Percentiles rank a stretch among this genome's conserved stretches.
Conservation (phyloP, 2,888 invertebrate genomes). For the Eupithecia insigniata region DNA sequence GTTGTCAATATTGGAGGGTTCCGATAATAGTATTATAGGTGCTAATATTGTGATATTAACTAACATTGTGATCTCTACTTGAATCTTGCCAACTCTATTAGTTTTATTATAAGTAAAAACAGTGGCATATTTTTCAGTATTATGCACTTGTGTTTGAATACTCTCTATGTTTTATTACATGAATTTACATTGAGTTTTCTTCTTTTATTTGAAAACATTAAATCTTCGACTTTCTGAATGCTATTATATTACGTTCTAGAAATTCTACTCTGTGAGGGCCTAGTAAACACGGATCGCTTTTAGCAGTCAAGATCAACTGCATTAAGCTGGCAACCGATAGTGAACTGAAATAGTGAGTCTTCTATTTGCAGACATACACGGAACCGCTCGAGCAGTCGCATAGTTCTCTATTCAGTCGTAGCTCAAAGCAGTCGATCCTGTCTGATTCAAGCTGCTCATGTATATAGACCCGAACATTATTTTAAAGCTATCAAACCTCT, state of each 20-base stretch:
- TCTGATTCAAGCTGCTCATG: too few species aligned
- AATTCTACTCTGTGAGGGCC: neutral
- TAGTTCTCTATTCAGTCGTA: too few species aligned
- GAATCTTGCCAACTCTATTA: conserved; percentile 62
- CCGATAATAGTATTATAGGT: neutral
- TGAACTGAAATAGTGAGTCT: too few species aligned
- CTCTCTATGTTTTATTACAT: conserved; percentile 56
- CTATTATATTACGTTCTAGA: neutral
- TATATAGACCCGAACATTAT: too few species aligned
- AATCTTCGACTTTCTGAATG: neutral
- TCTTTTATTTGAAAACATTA: conserved; percentile 6
- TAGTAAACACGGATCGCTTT: too few species aligned
- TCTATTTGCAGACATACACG: too few species aligned
- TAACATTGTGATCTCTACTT: conserved; percentile 66
- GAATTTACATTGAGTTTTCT: conserved; percentile 15
- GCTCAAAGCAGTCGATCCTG: too few species aligned
- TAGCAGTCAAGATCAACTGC: too few species aligned
- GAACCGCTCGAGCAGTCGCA: too few species aligned
- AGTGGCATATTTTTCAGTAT: conserved; percentile 56
- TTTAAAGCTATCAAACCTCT: neutral
- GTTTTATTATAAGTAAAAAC: conserved; percentile 57
- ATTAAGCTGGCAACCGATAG: too few species aligned
- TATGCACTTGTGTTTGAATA: conserved; percentile 60
- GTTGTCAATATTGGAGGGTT: too few species aligned
- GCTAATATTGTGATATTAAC: conserved; percentile 52